Base-by-base conservation (phyloP, 1,140 invertebrate species). In the Drosophila willistoni region DNA sequence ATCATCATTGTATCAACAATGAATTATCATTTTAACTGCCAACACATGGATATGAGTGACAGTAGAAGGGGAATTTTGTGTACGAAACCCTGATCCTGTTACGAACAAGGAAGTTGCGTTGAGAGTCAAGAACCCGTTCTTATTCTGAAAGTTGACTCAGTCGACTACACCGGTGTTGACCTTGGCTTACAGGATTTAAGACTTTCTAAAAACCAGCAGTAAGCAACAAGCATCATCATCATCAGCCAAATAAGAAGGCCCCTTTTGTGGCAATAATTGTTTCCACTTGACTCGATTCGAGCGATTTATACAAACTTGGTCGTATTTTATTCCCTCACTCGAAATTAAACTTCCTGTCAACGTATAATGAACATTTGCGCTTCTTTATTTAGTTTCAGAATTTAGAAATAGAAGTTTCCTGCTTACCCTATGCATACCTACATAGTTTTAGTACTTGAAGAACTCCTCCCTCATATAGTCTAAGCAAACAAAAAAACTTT, bases 311-410 rank as follows among this genome's bases (percentile, higher is more conserved):
- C 42, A 65, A 55, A 63, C 64, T 64, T 79, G 79, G 72, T 55
- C 76, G 81, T 87, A 86, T 87, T 63, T 86, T 79, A 81, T 82
- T 66, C 71, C 79, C 67, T 63, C 64, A 67, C 68, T 63, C 62
- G 61, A 77, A 67, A 64, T 56, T 22, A 61, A 79, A 82, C 83
- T 86, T 87, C 83, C 83, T 71, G 83, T 87, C 82, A 61, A 22
- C 0, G 34, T 41, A 22, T 12, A 17, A 17, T 39, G 3, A 55
- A 56, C 7, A 39, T 29, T 68, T 63, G 5, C 29, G 29, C 29
- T 29, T 29, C 29, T 6, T 29, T 29, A 29, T 29, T 29, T 29
- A 29, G 29, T 29, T 6, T 6, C 5, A 19, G 7, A 51, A 12
- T 51, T 51, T 4, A 51, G 4, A 51, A 10, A 29, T 29, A 29